Base-by-base conservation (phyloP, 1,140 invertebrate species). In the Oedothorax gibbosus region DNA sequence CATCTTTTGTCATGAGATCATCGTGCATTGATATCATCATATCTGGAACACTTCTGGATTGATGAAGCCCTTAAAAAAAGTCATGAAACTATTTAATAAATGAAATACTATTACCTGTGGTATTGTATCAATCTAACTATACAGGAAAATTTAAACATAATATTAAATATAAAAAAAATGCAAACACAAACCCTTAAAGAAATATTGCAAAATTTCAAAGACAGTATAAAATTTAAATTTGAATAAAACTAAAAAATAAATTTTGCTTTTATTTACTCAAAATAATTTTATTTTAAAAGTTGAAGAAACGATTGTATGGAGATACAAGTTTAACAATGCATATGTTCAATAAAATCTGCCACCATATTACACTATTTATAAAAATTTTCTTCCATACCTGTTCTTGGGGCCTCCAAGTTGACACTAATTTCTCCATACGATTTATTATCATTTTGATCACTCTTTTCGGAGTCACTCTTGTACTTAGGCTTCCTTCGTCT, bases 11-110 rank as follows among this genome's bases (percentile, higher is more conserved):
- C 60, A 83, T 21, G 5, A 83, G 51, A 11, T 85, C 82, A 68
- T 85, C 82, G 49, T 85, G 82, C 82, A 85, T 76, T 18, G 73
- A 76, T 10, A 85, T 85, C 82, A 85, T 85, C 82, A 85, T 85
- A 69, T 85, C 82, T 11, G 82, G 82, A 5, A 85, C 82, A 85
- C 82, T 85, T 69, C 73, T 76, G 15, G 82, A 85, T 51, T 85
- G 82, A 60, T 76, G 72, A 4, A 85, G 73, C 15, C 72, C 82
- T 84, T 14, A 7, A 68, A 35, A 53, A 10, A 35, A 35, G 35
- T 5, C 5, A 35, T 35, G 35, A 35, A 35, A 35, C 35, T 5
- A 35, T 35, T 35, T 35, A 35, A 35, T 35, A 5, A 35, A 35
- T 35, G 5, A 2, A 35, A 35, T 35, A 5, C 35, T 35, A 35